Evolutionary conservation across 2,888 invertebrate species (phyloP), one percentile per base, ranked within the genome.

Genomic region (Trissolcus japonicus): DNA sequence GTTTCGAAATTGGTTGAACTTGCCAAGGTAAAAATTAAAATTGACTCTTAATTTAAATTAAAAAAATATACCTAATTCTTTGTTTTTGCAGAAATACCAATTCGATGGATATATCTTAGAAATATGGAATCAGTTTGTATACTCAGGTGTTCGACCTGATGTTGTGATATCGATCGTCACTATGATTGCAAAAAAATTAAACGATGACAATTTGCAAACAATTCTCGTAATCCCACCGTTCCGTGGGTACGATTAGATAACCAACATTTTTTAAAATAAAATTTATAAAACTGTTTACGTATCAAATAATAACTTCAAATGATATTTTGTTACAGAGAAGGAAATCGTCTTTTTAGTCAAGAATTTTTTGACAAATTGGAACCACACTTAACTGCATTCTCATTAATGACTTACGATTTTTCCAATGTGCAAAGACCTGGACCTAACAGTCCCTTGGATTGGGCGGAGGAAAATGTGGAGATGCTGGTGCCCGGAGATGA

Each of bases 401-500:
- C 97, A 40, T 91, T 98, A n/a, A 98, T 98, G 98, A 98, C 98
- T 0, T 98, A 98, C 86, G 98, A 98, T 88, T 98, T 93, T 89
- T 97, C 97, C 1, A 95, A 90, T 87, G 91, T 94, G 11, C 94
- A 95, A 86, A 92, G 94, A 83, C 96, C 96, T 83, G 95, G 97
- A 50, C 96, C 98, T 0, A 98, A 98, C 90, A 95, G 97, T 71
- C 98, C 98, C 82, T 96, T 0, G 90, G 92, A 79, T 1, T 98
- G 98, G 98, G 91, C 96, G 67, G 91, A 92, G 80, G 90, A 93
- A 57, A 95, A 96, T 84, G 91, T 98, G 4, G 93, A 94, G 84
- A 91, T 92, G 66, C 90, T 98, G 66, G 93, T 93, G 14, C 94
- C 95, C 4, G 90, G 91, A 68, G 90, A 91, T 55, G 90, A 91